These are phyloP conservation scores for Punctoribates punctum DNA, from an alignment of 2,888 invertebrate genomes.

Conservation along the genomic window DNA sequence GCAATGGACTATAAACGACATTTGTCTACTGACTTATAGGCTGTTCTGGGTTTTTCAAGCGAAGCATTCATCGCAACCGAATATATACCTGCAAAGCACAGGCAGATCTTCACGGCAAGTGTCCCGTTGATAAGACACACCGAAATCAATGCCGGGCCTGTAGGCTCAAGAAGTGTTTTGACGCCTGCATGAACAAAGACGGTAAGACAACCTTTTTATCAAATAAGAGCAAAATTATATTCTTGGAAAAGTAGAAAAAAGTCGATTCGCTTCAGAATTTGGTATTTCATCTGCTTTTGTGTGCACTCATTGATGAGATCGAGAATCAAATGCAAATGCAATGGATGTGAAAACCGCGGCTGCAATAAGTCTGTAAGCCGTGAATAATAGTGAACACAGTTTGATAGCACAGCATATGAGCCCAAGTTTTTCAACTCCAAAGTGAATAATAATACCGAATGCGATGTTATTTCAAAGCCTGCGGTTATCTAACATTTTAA, in stretches of 20 bases:
- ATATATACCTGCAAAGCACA: slow-evolving; percentile 96
- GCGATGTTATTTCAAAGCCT: slow-evolving; percentile 30
- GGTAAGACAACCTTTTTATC: slow-evolving; percentile 63
- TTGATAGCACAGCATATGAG: not conserved
- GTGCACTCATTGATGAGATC: not conserved
- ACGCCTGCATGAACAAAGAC: slow-evolving; percentile 96
- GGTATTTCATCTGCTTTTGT: not conserved
- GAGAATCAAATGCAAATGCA: slow-evolving; percentile 6
- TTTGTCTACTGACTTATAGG: slow-evolving; percentile 64
- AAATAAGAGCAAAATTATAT: not conserved
- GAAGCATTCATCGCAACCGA: slow-evolving; percentile 91
- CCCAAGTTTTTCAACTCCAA: too few species aligned
- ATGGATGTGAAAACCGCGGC: slow-evolving; percentile 16
- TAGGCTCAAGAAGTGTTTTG: slow-evolving; percentile 88
- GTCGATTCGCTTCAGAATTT: too few species aligned
- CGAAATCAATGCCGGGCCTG: slow-evolving; percentile 95
- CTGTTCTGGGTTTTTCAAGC: slow-evolving; percentile 91
- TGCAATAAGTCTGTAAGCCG: slow-evolving; percentile 35
- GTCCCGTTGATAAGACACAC: slow-evolving; percentile 94
- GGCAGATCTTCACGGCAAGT: slow-evolving; percentile 76
- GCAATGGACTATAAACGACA: too few species aligned
- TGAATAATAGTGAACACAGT: slow-evolving; percentile 18
- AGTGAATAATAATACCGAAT: not conserved
- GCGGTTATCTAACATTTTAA: slow-evolving; percentile 28
- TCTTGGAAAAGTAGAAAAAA: not conserved